Conservation (phyloP, 1,140 invertebrate genomes). For the Chymomyza costata region DNA sequence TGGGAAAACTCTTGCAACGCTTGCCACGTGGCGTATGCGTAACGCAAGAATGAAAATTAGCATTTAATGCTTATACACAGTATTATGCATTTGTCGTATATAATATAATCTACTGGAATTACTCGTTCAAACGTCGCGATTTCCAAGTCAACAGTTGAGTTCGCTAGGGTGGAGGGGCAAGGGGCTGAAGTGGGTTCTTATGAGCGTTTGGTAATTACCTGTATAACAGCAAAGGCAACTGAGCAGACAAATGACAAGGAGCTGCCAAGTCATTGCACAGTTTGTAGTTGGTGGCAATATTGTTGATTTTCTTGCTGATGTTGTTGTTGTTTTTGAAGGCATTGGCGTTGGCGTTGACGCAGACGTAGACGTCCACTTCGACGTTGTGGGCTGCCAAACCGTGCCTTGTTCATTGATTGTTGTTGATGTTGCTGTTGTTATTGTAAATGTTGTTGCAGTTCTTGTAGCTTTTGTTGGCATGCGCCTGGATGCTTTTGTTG, state of each 20-base stretch:
- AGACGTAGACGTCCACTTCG: constrained; percentile 8
- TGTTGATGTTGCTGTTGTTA: constrained; percentile 17
- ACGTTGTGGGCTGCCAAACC: too few species aligned
- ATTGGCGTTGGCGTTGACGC: background rate
- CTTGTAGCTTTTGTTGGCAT: constrained; percentile 8
- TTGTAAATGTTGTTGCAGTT: constrained; percentile 11
- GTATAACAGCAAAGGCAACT: constrained; percentile 54
- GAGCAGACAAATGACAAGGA: constrained; percentile 53
- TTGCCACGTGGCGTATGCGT: too few species aligned
- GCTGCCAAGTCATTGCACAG: constrained; percentile 44
- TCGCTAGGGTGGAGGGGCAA: too few species aligned
- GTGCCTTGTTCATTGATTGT: too few species aligned
- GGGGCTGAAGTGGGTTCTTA: background rate
- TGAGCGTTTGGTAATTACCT: constrained; percentile 45
- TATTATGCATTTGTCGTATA: too few species aligned
- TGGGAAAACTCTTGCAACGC: too few species aligned
- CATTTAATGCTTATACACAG: too few species aligned
- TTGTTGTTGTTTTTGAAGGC: constrained; percentile 9
- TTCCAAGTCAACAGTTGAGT: too few species aligned
- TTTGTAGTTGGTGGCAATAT: constrained; percentile 32
- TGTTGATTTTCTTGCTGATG: constrained; percentile 15
- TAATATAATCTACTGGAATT: too few species aligned
- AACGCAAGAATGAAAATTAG: too few species aligned
- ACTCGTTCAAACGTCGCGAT: too few species aligned
- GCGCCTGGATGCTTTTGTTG: constrained; percentile 24